Conservation (phyloP, 35 echinoderm and acorn worm species). For the Apostichopus parvimensis region DNA sequence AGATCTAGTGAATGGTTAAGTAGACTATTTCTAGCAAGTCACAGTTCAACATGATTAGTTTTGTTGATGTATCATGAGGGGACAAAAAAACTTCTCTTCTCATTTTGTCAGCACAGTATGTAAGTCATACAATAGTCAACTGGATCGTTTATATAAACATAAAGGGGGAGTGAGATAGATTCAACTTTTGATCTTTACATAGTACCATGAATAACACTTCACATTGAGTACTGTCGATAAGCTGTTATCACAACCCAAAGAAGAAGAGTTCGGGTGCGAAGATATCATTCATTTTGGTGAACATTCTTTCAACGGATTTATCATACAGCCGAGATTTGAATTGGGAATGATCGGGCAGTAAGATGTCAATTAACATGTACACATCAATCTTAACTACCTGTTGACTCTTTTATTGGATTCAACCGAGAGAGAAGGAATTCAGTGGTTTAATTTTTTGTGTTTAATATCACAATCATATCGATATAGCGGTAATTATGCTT, state of each 20-base stretch:
- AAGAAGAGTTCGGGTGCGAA: too few species aligned
- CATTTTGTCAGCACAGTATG: not conserved
- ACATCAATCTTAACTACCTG: not conserved
- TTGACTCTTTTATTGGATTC: not conserved
- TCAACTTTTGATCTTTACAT: constrained; percentile 14
- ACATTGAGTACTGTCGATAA: not conserved
- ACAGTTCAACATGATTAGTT: too few species aligned
- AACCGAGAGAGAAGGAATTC: not conserved
- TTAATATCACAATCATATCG: too few species aligned
- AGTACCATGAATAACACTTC: not conserved
- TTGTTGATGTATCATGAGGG: too few species aligned
- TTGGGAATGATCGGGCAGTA: not conserved
- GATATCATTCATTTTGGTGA: not conserved
- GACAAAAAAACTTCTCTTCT: not conserved
- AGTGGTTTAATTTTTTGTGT: not conserved
- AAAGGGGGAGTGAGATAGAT: not conserved
- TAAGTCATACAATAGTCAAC: not conserved
- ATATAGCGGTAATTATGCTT: constrained; percentile 6
- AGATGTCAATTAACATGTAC: not conserved
- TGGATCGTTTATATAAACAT: not conserved
- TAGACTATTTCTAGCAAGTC: too few species aligned
- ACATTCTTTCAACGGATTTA: not conserved
- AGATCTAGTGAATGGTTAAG: too few species aligned
- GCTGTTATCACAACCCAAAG: not conserved
- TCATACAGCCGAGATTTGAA: not conserved